Conservation (phyloP, 1,140 invertebrate species). For the Bombus breviceps region DNA sequence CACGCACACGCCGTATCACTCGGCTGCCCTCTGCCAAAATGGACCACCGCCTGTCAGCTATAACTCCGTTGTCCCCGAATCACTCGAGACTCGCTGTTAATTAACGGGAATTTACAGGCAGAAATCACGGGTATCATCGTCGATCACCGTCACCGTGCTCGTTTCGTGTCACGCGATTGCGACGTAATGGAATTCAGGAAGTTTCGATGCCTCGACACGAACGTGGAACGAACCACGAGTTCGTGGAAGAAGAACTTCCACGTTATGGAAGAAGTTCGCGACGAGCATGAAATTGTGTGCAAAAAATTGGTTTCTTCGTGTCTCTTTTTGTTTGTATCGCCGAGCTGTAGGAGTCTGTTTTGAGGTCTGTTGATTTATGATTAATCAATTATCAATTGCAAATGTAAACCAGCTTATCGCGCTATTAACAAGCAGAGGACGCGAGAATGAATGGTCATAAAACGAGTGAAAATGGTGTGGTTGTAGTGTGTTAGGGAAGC, state of each 20-base stretch:
- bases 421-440: neutral
- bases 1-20: slow-evolving; percentile 2
- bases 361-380: neutral
- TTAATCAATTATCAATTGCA: slow-evolving; percentile 28
- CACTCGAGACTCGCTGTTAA: slow-evolving; percentile 46
- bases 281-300: neutral
- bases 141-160: neutral
- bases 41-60: slow-evolving; percentile 53
- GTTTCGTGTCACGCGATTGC: neutral
- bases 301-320: neutral
- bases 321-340: neutral
- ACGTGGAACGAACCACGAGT: too few species aligned
- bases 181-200: neutral
- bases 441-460: neutral
- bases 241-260: too few species aligned
- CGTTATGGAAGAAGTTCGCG: too few species aligned
- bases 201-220: neutral
- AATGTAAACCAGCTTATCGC: slow-evolving; percentile 13
- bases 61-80: slow-evolving; percentile 59
- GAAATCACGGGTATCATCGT: neutral
- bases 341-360: neutral
- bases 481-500: neutral
- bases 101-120: slow-evolving; percentile 40
- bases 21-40: slow-evolving; percentile 39
- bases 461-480: neutral